These are phyloP conservation scores for Oxyruncus cristatus DNA, from an alignment of 2,113 vertebrate genomes.

Conservation along the genomic window DNA sequence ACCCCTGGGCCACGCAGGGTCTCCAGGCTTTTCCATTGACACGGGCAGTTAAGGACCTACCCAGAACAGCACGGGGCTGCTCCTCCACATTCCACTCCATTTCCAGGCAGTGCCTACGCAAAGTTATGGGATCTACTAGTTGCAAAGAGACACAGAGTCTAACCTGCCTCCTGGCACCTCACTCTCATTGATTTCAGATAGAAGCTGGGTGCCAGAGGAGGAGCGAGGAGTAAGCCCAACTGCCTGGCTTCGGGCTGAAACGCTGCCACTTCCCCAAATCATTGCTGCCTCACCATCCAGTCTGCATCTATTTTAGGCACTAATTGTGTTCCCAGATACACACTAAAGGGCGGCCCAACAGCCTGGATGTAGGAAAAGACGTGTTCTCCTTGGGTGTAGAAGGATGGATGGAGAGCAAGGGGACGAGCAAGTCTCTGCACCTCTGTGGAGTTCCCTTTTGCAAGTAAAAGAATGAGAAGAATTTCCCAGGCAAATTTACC, in stretches of 20 bases:
- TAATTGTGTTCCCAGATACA: not conserved
- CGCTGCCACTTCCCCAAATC: not conserved
- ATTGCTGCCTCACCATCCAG: not conserved
- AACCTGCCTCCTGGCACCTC: slow-evolving; percentile 25
- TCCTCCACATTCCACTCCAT: rapidly evolving
- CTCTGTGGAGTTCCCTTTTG: not conserved
- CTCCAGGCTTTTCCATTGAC: not conserved
- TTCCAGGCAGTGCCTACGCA: not conserved
- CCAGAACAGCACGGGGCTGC: not conserved
- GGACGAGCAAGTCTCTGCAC: rapidly evolving
- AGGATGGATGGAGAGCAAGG: not conserved
- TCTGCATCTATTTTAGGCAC: not conserved
- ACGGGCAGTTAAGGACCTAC: rapidly evolving
- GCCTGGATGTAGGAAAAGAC: not conserved
- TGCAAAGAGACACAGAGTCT: slow-evolving; percentile 43
- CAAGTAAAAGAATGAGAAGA: not conserved
- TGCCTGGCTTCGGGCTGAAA: not conserved
- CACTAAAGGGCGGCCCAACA: not conserved
- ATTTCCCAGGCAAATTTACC: not conserved
- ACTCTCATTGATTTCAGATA: slow-evolving; percentile 20
- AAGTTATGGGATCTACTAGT: not conserved
- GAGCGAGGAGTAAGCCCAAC: not conserved
- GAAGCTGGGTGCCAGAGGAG: not conserved
- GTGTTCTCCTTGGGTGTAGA: not conserved
- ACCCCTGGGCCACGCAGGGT: rapidly evolving